phyloP scores from a whole-genome alignment of 1,140 invertebrate genomes.

The Sweltsa coloradensis region DNA sequence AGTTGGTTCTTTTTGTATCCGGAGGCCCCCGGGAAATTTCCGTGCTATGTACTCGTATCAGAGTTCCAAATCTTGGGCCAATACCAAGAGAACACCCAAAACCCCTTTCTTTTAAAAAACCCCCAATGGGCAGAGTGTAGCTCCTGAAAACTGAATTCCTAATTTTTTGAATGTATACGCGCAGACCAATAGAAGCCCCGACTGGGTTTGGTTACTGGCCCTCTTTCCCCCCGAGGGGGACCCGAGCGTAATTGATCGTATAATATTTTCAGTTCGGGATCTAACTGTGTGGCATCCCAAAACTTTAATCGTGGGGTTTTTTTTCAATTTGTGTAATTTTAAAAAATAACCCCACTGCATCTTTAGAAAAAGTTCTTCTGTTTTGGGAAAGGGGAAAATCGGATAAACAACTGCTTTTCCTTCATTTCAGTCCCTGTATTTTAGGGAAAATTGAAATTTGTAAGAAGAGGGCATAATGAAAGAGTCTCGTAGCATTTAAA shows the following conservation, averaged over 20 bases:
- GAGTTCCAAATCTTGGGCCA: slow-evolving; percentile 20
- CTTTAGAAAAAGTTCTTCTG: background rate
- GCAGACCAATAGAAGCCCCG: slow-evolving; percentile 11
- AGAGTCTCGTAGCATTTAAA: slow-evolving; percentile 22
- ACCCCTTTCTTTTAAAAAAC: slow-evolving; percentile 19
- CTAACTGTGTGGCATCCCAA: background rate
- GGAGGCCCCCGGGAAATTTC: background rate
- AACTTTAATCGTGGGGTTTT: background rate
- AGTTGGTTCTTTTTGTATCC: background rate
- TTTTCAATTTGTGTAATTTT: no score
- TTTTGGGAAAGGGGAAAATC: slow-evolving; percentile 9
- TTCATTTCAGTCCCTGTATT: slow-evolving; percentile 17
- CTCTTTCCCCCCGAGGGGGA: slow-evolving; percentile 3
- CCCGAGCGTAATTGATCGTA: no score
- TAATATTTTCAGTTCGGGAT: no score
- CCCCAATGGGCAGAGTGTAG: slow-evolving; percentile 20
- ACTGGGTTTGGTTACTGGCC: slow-evolving; percentile 7
- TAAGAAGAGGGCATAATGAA: slow-evolving; percentile 22
- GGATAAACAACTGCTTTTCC: slow-evolving; percentile 20
- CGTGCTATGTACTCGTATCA: slow-evolving; percentile 15
- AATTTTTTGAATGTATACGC: slow-evolving; percentile 16
- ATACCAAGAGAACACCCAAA: slow-evolving; percentile 19
- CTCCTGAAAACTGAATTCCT: slow-evolving; percentile 15
- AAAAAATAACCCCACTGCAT: background rate
- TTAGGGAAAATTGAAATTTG: slow-evolving; percentile 18